Base-by-base conservation (phyloP, 2,113 vertebrate species). In the Epinephelus moara region DNA sequence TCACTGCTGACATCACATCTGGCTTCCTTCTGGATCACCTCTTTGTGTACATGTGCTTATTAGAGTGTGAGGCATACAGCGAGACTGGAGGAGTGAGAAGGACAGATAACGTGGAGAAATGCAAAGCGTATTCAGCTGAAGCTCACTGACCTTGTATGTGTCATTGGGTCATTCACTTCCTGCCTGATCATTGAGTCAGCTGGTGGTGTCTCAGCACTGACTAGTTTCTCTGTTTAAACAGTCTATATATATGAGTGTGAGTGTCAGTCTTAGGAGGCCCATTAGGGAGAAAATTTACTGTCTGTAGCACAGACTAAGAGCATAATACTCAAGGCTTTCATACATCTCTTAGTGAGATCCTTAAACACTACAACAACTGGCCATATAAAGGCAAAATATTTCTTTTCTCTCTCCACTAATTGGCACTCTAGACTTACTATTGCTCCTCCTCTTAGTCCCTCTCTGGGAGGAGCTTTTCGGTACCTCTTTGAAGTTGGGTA, bases 151-250 rank as follows among this genome's bases (percentile, higher is more conserved):
- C 57, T 70, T 56, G 12, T 53, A 30, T 91, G 84, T 88, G 84
- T 86, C 89, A 92, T 45, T 90, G 77, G 81, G 87, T 86, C 72
- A 81, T 72, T 85, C 67, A 91, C 91, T 92, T 94, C 90, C 92
- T 90, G 85, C 78, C 75, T 33, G 70, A 77, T 89, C 70, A 50
- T 53, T 49, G 14, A 88, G 90, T 91, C 91, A 84, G 80, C 49
- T 50, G 49, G 50, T 72, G 59, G 56, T 88, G 83, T 78, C 66
- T 92, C 80, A 86, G 61, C 64, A 18, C 59, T 87, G 78, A 85
- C 75, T 80, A 30, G 42, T 47, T 19, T 57, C 60, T 86, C n/a
- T 89, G 52, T 89, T 76, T 88, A 70, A n/a, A 82, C 37, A 64
- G 60, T 78, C 21, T 73, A 5, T 53, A 10, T 17, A 14, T 30